A percentile compares a stretch with the other conserved stretches of the same genome.
Conservation (phyloP, 2,113 vertebrate species). For the Ictalurus punctatus region DNA sequence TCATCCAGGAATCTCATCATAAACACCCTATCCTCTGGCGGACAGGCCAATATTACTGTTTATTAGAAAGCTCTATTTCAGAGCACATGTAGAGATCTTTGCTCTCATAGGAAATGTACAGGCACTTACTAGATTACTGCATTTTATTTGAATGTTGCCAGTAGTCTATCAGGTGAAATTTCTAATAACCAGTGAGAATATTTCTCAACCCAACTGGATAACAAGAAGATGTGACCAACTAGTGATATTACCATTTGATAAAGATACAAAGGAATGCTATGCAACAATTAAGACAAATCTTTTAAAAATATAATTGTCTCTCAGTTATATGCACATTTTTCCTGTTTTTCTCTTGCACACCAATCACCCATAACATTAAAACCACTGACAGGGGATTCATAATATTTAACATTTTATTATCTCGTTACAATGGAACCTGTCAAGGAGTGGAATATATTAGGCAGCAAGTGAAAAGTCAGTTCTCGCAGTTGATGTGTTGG, state of each 20-base stretch:
- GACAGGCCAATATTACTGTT: slow-evolving; percentile 31
- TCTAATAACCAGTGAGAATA: background rate
- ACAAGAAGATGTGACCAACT: background rate
- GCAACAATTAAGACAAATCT: slow-evolving; percentile 24
- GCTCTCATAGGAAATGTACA: slow-evolving; percentile 15
- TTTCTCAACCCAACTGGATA: background rate
- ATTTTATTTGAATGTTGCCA: slow-evolving; percentile 6
- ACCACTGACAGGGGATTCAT: too few species aligned
- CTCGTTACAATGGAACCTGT: too few species aligned
- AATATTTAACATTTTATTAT: too few species aligned
- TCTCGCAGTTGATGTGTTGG: too few species aligned
- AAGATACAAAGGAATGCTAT: slow-evolving; percentile 15
- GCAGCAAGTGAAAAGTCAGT: too few species aligned
- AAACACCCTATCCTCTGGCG: slow-evolving; percentile 16
- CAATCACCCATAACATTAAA: too few species aligned
- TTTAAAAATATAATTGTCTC: slow-evolving; percentile 14
- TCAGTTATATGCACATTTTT: background rate
- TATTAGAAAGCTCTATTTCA: slow-evolving; percentile 25
- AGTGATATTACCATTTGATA: background rate
- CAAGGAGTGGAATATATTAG: too few species aligned
- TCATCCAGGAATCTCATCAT: slow-evolving; percentile 37
- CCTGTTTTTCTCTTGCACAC: background rate
- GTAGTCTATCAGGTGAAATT: slow-evolving; percentile 10
- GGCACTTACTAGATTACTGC: slow-evolving; percentile 2
- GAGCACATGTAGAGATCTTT: slow-evolving; percentile 18